Evolutionary conservation across 2,113 vertebrate genomes (phyloP).

Genomic region (Mirza zaza): DNA sequence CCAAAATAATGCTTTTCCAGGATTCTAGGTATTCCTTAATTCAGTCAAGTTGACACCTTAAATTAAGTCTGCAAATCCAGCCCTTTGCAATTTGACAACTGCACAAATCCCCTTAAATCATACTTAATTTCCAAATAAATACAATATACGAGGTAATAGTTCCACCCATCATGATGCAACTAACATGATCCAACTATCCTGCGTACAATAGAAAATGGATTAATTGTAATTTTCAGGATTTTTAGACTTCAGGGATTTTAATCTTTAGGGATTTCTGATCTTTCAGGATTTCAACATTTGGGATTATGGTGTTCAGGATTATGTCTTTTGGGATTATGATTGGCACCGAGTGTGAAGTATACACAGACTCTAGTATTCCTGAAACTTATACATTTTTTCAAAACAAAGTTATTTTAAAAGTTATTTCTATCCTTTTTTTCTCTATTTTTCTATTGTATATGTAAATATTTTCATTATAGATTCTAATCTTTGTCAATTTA

Average conservation of each 20-base stretch:
- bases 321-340: background rate
- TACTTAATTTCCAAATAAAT: background rate
- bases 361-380: background rate
- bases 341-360: background rate
- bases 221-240: background rate
- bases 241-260: background rate
- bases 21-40: background rate
- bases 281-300: background rate
- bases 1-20: background rate
- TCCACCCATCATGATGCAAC: background rate
- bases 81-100: background rate
- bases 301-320: background rate
- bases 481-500: background rate
- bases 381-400: background rate
- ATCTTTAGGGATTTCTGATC: background rate
- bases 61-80: background rate
- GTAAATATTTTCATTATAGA: background rate
- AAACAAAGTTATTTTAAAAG: background rate
- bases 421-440: background rate
- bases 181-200: background rate
- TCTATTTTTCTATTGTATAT: background rate
- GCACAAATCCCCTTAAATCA: background rate
- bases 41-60: background rate
- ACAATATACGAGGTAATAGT: background rate
- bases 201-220: background rate